Evolutionary conservation across 2,113 vertebrate genomes (phyloP).

Genomic region (Turnix velox): DNA sequence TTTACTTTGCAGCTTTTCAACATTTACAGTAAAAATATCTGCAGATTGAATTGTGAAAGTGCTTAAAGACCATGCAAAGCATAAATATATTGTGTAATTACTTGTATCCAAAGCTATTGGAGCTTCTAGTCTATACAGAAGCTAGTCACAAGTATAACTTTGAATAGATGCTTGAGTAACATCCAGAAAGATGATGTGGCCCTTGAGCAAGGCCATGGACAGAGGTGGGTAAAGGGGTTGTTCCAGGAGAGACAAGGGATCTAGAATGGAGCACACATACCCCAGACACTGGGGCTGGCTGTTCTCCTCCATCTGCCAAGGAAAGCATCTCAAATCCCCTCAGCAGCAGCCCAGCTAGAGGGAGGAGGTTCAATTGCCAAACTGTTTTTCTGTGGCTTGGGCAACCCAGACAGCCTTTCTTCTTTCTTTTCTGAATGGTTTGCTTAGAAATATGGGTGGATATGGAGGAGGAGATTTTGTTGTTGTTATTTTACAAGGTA

Average conservation of each 20-base stretch:
- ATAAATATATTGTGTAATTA: background rate
- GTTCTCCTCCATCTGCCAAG: background rate
- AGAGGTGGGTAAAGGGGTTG: background rate
- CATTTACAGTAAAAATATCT: background rate
- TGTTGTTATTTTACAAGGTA: background rate
- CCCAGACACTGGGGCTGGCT: background rate
- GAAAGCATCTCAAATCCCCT: background rate
- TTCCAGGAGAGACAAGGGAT: background rate
- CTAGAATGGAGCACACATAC: accelerated
- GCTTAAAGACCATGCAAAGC: background rate
- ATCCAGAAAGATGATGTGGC: background rate
- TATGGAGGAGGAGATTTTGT: background rate
- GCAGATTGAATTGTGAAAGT: background rate
- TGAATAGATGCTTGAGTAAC: background rate
- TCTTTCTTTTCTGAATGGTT: background rate
- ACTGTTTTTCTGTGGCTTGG: background rate
- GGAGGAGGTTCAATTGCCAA: background rate
- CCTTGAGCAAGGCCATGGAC: accelerated
- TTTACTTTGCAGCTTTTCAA: background rate
- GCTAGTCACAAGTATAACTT: background rate
- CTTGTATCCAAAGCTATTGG: background rate
- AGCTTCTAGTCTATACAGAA: background rate
- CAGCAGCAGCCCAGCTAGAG: background rate
- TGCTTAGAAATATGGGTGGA: background rate
- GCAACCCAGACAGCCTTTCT: background rate